These are phyloP conservation scores for Mizuhopecten yessoensis DNA, from an alignment of 1,140 invertebrate genomes.

Conservation along the genomic window DNA sequence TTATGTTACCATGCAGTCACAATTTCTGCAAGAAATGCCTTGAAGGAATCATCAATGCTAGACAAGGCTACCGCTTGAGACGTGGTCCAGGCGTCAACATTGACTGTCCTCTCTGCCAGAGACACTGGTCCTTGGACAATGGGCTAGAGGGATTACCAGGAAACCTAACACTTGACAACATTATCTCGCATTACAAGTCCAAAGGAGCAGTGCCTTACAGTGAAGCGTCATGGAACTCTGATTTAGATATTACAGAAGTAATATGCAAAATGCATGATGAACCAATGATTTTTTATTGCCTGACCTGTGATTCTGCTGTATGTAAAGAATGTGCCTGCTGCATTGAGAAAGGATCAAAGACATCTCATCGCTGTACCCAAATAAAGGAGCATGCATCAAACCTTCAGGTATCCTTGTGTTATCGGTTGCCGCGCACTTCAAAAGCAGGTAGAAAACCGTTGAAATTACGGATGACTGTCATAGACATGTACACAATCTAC, in stretches of 20 bases:
- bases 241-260: conserved; percentile 48
- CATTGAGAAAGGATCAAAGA: conserved; percentile 50
- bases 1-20: conserved; percentile 64
- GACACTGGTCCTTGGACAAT: conserved; percentile 51
- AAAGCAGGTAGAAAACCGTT: too few relatives aligned
- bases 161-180: conserved; percentile 59
- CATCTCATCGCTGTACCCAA: conserved; percentile 55
- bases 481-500: too few relatives aligned
- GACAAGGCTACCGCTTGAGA: conserved; percentile 34
- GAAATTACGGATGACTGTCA: too few relatives aligned
- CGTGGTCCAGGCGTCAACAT: conserved; percentile 42
- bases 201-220: conserved; percentile 48
- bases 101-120: conserved; percentile 60
- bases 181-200: conserved; percentile 49
- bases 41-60: conserved; percentile 55
- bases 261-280: conserved; percentile 55
- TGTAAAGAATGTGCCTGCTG: conserved; percentile 59
- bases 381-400: conserved; percentile 59
- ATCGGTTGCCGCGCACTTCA: too few relatives aligned
- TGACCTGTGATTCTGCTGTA: conserved; percentile 60
- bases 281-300: conserved; percentile 57
- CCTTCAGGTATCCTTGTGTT: conserved; percentile 53
- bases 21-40: conserved; percentile 65
- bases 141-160: conserved; percentile 58
- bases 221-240: conserved; percentile 51